Base-by-base conservation (phyloP, 2,797 vertebrate genomes). In the Alectoris magna region DNA sequence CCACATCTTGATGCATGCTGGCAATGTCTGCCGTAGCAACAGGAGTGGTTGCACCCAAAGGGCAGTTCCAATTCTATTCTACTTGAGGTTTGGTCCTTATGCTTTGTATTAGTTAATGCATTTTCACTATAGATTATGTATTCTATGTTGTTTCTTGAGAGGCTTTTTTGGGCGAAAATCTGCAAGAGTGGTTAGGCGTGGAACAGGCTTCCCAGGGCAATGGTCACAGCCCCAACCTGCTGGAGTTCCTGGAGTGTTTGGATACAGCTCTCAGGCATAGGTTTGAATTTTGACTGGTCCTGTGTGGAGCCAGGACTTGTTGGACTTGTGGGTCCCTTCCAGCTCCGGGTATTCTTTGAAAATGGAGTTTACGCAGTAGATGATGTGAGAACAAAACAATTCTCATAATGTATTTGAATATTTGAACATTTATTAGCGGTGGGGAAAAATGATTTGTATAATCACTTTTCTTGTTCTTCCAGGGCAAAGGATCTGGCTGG, bases 401-500 rank as follows among this genome's bases (percentile, higher is more conserved):
- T 84, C 16, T 80, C 4, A 6, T 62, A 26, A 6, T 68, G 83
- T 9, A 18, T 55, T 89, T 24, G 39, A 4, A 3, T 73, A 41
- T 75, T 90, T 60, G 7, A 56, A 6, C 86, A 84, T 67, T 62
- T 38, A 6, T 38, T 53, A 63, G 39, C 48, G 26, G 43, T 27
- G 15, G 29, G 55, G 55, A 59, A 75, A 77, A 46, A 2, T 0
- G 2, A 11, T n/a, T 48, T 79, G 10, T 43, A 8, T 2, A 43
- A 9, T 44, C 0, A 16, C 39, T 84, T 38, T 19, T 4, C 77
- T 89, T 93, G 83, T 66, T 21, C 41, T 89, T 88, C 49, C 96
- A 99, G 99, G 96, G 98, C 98, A 8, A 99, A 99, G 95, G 98
- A 97, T 44, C 62, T 98, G 23, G 98, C 97, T 4, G 98, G 99